phyloP scores from a whole-genome alignment of 2,113 vertebrate species.

The Pica pica region DNA sequence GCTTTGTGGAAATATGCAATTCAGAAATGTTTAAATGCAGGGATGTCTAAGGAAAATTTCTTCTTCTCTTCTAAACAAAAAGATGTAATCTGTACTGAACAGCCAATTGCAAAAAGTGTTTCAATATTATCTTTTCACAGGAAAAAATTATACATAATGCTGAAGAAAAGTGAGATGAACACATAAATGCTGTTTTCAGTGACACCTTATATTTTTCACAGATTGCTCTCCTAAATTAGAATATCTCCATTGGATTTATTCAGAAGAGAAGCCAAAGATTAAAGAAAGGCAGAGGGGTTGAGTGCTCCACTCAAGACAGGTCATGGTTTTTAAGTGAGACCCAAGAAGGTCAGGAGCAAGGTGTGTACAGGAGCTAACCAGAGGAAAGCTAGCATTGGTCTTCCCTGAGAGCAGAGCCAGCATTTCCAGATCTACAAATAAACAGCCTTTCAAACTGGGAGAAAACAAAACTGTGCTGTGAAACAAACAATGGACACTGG shows the following conservation, averaged over 20 bases:
- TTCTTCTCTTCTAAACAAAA: background rate
- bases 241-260: background rate
- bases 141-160: background rate
- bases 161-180: conserved; percentile 7
- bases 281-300: background rate
- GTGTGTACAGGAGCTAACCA: background rate
- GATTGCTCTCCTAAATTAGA: background rate
- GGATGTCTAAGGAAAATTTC: background rate
- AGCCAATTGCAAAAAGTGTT: background rate
- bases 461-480: background rate
- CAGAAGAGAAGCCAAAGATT: background rate
- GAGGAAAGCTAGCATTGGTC: background rate
- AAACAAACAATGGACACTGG: background rate
- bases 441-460: background rate
- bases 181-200: conserved; percentile 17
- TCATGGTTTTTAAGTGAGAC: background rate
- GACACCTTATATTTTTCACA: background rate
- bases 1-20: background rate
- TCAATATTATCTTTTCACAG: conserved; percentile 3
- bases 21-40: background rate
- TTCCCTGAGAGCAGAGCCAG: background rate
- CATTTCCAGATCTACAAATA: background rate
- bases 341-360: background rate
- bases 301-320: background rate
- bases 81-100: background rate